phyloP scores from a whole-genome alignment of 2,888 invertebrate species.

The Portevinia maculata region DNA sequence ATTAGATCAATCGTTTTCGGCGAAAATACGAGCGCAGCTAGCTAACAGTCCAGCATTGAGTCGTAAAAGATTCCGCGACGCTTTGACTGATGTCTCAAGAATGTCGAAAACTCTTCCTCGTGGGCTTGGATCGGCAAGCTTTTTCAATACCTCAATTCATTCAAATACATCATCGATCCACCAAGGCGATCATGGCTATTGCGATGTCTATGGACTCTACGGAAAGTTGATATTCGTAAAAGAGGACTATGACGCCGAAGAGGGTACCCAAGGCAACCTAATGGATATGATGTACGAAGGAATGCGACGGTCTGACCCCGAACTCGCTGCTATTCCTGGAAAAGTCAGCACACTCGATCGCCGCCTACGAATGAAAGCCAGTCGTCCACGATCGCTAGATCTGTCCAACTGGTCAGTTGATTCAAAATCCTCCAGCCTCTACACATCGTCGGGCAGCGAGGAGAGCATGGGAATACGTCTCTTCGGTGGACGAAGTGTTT shows the following conservation, averaged over 20 bases:
- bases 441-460: constrained; percentile 93
- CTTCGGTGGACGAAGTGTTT: constrained; percentile 86
- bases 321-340: constrained; percentile 91
- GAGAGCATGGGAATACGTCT: constrained; percentile 89
- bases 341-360: constrained; percentile 92
- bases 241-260: constrained; percentile 88
- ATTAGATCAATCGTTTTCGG: constrained; percentile 84
- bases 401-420: constrained; percentile 95
- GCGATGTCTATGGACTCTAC: constrained; percentile 95
- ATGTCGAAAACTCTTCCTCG: constrained; percentile 92
- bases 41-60: constrained; percentile 86
- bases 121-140: constrained; percentile 83
- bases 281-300: constrained; percentile 87
- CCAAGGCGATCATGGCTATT: constrained; percentile 86
- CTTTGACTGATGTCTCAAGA: constrained; percentile 85
- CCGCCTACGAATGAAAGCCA: constrained; percentile 91
- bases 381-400: constrained; percentile 91
- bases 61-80: constrained; percentile 84
- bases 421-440: constrained; percentile 90
- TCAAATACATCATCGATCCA: constrained; percentile 85
- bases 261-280: constrained; percentile 87
- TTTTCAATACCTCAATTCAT: constrained; percentile 82
- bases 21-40: constrained; percentile 86
- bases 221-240: constrained; percentile 95
- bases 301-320: constrained; percentile 91